phyloP scores from a whole-genome alignment of 2,113 vertebrate species.

The Calidris pugnax region DNA sequence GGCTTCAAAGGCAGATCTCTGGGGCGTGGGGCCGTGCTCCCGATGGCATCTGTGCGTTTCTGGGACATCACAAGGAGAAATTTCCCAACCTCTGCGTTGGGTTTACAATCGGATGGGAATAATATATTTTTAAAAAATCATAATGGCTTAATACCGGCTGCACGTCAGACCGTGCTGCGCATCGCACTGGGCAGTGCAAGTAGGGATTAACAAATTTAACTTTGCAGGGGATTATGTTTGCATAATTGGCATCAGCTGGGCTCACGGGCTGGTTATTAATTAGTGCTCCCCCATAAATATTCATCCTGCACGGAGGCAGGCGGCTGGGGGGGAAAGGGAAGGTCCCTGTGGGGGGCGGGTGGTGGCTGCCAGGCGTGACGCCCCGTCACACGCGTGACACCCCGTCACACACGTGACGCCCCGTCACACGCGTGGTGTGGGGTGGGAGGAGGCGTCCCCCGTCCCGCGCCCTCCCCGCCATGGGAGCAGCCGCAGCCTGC shows the following conservation, averaged over 20 bases:
- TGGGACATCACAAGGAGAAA: not conserved
- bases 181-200: not conserved
- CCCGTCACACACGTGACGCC: too few relatives aligned
- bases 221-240: not conserved
- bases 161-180: not conserved
- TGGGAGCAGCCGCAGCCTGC: not conserved
- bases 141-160: not conserved
- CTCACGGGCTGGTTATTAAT: not conserved
- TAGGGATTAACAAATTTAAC: not conserved
- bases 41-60: accelerated
- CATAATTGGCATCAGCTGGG: not conserved
- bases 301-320: not conserved
- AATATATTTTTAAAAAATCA: accelerated
- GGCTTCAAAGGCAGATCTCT: not conserved
- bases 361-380: not conserved
- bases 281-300: not conserved
- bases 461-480: not conserved
- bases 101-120: not conserved
- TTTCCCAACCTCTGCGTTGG: not conserved
- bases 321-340: not conserved
- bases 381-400: not conserved
- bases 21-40: accelerated
- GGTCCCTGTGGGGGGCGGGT: not conserved
- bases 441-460: not conserved
- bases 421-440: not conserved